phyloP scores from a whole-genome alignment of 1,140 invertebrate genomes.

The Pseudoatta argentina region DNA sequence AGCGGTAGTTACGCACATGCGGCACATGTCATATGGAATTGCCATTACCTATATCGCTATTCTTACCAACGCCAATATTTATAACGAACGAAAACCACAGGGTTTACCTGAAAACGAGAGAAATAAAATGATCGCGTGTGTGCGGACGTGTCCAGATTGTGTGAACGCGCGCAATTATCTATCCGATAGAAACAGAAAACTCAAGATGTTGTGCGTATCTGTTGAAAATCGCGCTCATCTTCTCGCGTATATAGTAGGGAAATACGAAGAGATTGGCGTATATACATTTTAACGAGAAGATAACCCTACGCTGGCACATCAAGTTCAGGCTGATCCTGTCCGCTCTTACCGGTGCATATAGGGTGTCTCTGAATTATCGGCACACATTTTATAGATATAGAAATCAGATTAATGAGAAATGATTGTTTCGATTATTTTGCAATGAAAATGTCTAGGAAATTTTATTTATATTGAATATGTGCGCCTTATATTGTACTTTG shows the following conservation, averaged over 20 bases:
- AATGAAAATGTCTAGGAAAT: not conserved
- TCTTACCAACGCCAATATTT: conserved; percentile 66
- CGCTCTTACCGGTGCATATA: conserved; percentile 29
- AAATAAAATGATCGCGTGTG: conserved; percentile 4
- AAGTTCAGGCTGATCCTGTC: conserved; percentile 43
- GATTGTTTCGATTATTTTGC: not conserved
- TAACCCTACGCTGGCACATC: conserved; percentile 44
- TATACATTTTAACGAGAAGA: conserved; percentile 41
- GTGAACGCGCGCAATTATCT: not conserved
- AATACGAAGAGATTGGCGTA: not conserved
- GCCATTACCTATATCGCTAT: conserved; percentile 55
- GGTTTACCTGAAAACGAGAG: not conserved
- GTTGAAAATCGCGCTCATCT: conserved; percentile 1
- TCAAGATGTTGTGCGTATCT: not conserved
- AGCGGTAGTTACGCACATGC: conserved; percentile 27
- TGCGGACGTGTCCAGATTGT: conserved; percentile 17
- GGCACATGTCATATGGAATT: conserved; percentile 57
- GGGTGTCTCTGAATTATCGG: conserved; percentile 29
- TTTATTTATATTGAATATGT: not conserved
- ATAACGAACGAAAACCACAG: conserved; percentile 35
- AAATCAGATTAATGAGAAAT: not conserved
- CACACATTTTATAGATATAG: conserved; percentile 5
- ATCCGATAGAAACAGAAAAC: not conserved
- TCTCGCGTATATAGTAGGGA: not conserved
- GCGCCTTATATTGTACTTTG: not conserved